Conservation (phyloP, 1,140 invertebrate species). For the Parasteatoda tepidariorum region DNA sequence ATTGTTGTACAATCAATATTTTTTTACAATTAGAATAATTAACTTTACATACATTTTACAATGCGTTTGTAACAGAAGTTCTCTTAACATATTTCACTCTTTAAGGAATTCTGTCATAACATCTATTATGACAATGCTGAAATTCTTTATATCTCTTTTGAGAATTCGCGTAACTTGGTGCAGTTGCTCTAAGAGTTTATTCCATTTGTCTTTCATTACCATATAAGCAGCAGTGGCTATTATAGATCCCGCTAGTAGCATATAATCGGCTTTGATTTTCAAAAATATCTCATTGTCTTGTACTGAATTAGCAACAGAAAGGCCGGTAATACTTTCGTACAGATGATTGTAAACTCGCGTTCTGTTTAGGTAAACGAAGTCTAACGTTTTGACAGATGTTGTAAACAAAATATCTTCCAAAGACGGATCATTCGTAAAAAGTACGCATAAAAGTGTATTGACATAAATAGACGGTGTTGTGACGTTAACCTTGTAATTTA, state of each 20-base stretch:
- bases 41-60: no score
- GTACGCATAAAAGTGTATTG: slow-evolving; percentile 61
- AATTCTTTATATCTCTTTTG: slow-evolving; percentile 8
- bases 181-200: slow-evolving; percentile 20
- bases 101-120: not conserved
- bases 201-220: slow-evolving; percentile 26
- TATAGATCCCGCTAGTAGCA: slow-evolving; percentile 10
- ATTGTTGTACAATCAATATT: no score
- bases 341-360: slow-evolving; percentile 10
- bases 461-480: slow-evolving; percentile 65
- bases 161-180: slow-evolving; percentile 25
- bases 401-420: slow-evolving; percentile 2
- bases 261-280: slow-evolving; percentile 40
- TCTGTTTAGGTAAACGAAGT: slow-evolving; percentile 12
- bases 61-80: no score
- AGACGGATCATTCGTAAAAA: slow-evolving; percentile 21
- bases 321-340: slow-evolving; percentile 23
- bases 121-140: slow-evolving; percentile 12
- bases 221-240: slow-evolving; percentile 18
- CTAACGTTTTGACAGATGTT: not conserved
- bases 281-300: slow-evolving; percentile 13
- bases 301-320: not conserved
- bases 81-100: no score
- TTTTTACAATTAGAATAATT: no score
- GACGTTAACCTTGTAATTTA: slow-evolving; percentile 64